These are phyloP conservation scores for Spermophilus dauricus DNA, from an alignment of 2,113 vertebrate genomes.

Conservation along the genomic window DNA sequence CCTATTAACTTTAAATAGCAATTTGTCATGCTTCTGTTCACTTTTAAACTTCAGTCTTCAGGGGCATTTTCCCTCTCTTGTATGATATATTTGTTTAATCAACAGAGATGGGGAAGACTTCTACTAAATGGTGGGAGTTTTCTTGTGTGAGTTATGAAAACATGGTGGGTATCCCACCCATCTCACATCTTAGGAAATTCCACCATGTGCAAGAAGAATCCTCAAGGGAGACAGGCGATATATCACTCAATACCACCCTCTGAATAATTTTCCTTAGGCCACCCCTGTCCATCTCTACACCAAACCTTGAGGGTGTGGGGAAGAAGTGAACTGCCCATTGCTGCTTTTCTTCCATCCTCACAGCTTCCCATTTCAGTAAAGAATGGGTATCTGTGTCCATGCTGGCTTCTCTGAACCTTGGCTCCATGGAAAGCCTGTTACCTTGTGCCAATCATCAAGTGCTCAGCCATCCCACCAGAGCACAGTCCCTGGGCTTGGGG, in stretches of 20 bases:
- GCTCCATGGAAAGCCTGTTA: not conserved
- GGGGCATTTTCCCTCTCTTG: not conserved
- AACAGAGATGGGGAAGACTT: not conserved
- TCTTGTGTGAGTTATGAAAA: slow-evolving; percentile 9
- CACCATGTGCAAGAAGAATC: not conserved
- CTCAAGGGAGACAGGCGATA: not conserved
- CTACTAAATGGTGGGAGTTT: not conserved
- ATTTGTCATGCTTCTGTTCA: not conserved
- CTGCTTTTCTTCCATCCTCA: fast-evolving
- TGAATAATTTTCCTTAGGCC: not conserved
- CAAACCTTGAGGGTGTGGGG: fast-evolving
- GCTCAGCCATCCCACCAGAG: not conserved
- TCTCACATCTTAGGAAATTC: not conserved
- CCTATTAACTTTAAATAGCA: not conserved
- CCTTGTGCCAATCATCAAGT: not conserved
- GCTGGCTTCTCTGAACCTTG: not conserved
- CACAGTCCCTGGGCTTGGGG: not conserved
- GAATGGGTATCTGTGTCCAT: not conserved
- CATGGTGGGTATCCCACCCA: not conserved
- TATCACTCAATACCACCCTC: not conserved
- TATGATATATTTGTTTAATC: slow-evolving; percentile 17
- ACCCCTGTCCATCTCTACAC: not conserved
- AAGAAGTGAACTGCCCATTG: fast-evolving
- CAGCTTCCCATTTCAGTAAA: not conserved
- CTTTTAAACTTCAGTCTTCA: slow-evolving; percentile 43